phyloP scores from a whole-genome alignment of 1,140 invertebrate genomes.

The Zaprionus ghesquierei region DNA sequence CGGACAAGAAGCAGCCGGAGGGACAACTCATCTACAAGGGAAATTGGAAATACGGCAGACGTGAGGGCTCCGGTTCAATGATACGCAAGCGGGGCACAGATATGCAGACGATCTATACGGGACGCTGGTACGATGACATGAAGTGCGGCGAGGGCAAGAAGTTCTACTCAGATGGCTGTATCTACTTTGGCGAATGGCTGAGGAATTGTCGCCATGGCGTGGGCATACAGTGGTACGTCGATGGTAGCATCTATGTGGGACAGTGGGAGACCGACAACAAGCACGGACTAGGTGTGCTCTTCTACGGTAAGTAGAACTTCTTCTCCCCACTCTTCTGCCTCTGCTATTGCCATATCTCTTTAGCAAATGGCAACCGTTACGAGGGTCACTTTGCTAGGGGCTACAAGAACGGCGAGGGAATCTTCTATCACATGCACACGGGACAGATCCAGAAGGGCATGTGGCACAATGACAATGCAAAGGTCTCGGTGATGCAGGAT shows the following conservation, averaged over 20 bases:
- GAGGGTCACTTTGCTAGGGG: slow-evolving; percentile 84
- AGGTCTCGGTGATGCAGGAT: slow-evolving; percentile 83
- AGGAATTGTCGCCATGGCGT: slow-evolving; percentile 85
- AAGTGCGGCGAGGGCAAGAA: slow-evolving; percentile 83
- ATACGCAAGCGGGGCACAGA: slow-evolving; percentile 53
- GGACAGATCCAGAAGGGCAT: slow-evolving; percentile 85
- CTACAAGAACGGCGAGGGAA: slow-evolving; percentile 85
- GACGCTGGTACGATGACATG: slow-evolving; percentile 83
- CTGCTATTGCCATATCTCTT: neutral
- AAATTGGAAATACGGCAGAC: slow-evolving; percentile 83
- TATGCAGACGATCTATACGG: slow-evolving; percentile 80
- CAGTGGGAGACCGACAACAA: slow-evolving; percentile 79
- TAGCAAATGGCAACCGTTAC: slow-evolving; percentile 85
- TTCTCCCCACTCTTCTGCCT: neutral
- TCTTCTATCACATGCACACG: slow-evolving; percentile 84
- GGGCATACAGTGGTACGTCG: slow-evolving; percentile 84
- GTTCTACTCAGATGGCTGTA: slow-evolving; percentile 67
- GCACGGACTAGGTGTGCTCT: slow-evolving; percentile 82
- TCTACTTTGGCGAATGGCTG: slow-evolving; percentile 83
- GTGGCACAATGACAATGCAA: slow-evolving; percentile 84
- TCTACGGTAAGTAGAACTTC: slow-evolving; percentile 71
- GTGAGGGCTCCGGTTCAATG: slow-evolving; percentile 83
- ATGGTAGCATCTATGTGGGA: slow-evolving; percentile 84
- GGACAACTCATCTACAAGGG: slow-evolving; percentile 84
- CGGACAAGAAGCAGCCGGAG: slow-evolving; percentile 40